Base-by-base conservation (phyloP, 2,113 vertebrate species). In the Corynorhinus townsendii region DNA sequence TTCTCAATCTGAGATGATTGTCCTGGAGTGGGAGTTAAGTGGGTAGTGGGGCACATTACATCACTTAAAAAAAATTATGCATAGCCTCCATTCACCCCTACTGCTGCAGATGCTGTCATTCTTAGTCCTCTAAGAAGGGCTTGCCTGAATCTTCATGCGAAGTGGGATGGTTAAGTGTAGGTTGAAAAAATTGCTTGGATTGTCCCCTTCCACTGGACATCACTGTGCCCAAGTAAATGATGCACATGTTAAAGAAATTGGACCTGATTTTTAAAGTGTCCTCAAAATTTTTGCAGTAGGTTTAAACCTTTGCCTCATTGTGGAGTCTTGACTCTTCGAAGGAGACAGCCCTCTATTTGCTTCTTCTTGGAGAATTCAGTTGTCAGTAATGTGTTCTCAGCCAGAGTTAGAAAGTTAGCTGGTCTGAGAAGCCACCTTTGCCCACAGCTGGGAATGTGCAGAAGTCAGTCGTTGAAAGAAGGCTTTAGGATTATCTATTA, bases 11-110 rank as follows among this genome's bases (percentile, higher is more conserved):
- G 84, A 68, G 76, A 56, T 94, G 87, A 89, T 87, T 66, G 15
- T 76, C 79, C 77, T 75, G 35, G 17, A 77, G 92, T 93, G 20
- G 92, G 93, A 97, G 95, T 76, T 59, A 62, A 84, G 96, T 93
- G 45, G 93, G 95, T 96, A 76, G 66, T 47, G 52, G 82, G 54
- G 15, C 49, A 26, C 72, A 75, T 92, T 77, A 62, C 40, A 90
- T 91, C 95, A 92, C 56, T 35, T 86, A 33, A 76, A 76, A 12
- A 12, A 38, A 83, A 64, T 85, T 77, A 71, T 45, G 1, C 77
- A 20, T 5, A 76, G 68, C 93, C 73, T 54, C 82, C 11, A 47
- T 86, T 91, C 47, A 66, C 66, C 84, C 43, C 43, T 88, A 15
- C n/a, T 71, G 12, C 30, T n/a, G 35, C 75, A 56, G 76, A 56